Conservation (phyloP, 2,797 vertebrate species). For the Poecilia gillii region DNA sequence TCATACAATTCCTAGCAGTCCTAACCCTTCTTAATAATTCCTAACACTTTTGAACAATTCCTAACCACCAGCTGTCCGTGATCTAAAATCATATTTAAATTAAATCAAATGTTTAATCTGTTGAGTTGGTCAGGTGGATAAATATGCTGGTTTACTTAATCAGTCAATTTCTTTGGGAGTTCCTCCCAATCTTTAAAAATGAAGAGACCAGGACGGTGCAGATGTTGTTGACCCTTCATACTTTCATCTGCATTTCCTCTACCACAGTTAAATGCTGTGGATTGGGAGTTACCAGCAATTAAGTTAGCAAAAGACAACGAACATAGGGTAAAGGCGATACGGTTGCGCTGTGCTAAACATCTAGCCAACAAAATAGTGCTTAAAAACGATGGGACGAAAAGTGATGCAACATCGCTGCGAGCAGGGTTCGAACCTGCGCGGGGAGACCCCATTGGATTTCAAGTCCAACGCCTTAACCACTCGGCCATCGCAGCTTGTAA, state of each 20-base stretch:
- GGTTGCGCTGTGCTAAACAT: too few species aligned
- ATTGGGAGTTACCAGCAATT: background rate
- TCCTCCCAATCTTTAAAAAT: background rate
- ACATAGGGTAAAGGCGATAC: too few species aligned
- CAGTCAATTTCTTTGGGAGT: background rate
- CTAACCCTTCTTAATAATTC: background rate
- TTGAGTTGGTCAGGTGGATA: background rate
- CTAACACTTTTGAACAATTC: background rate
- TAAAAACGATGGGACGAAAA: background rate
- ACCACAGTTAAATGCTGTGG: background rate
- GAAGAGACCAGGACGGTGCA: background rate
- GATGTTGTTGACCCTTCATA: background rate
- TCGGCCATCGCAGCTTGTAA: conserved; percentile 73
- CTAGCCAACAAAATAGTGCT: too few species aligned
- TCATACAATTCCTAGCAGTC: background rate
- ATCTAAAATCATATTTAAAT: background rate
- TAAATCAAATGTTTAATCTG: too few species aligned
- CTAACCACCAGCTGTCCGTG: background rate
- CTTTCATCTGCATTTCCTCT: background rate
- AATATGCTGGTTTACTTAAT: background rate
- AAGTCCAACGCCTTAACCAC: conserved; percentile 83
- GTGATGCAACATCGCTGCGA: conserved; percentile 64
- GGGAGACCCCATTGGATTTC: conserved; percentile 66
- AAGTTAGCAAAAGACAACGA: too few species aligned
- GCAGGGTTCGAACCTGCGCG: conserved; percentile 82